Percentiles rank a stretch among this genome's conserved stretches.
These are phyloP conservation scores for Palloptera scutellata DNA, from an alignment of 2,888 invertebrate species.

Conservation along the genomic window DNA sequence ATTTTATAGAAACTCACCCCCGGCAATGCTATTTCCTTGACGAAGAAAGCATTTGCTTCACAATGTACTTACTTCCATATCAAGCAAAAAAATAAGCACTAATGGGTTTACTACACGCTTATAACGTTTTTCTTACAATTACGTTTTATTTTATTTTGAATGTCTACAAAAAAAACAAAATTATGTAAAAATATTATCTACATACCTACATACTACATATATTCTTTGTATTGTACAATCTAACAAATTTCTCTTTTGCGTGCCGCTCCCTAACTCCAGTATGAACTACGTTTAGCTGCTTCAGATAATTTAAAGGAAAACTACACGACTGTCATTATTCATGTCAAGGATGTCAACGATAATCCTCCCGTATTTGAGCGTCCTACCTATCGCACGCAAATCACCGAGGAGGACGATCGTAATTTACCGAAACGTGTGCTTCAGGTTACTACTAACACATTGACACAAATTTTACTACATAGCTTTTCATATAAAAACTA, in stretches of 20 bases:
- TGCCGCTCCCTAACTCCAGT: conserved; percentile 67
- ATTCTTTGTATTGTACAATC: too few species aligned
- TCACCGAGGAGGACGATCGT: conserved; percentile 94
- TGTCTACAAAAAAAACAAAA: too few species aligned
- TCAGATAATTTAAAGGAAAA: conserved; percentile 97
- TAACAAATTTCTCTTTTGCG: not conserved
- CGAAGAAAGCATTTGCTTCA: too few species aligned
- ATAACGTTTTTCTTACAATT: too few species aligned
- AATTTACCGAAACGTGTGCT: conserved; percentile 92
- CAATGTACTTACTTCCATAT: too few species aligned
- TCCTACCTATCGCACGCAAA: conserved; percentile 93
- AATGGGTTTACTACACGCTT: too few species aligned
- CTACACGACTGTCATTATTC: conserved; percentile 95
- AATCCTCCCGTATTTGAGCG: conserved; percentile 96
- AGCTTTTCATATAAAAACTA: too few species aligned
- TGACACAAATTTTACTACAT: not conserved
- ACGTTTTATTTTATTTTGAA: too few species aligned
- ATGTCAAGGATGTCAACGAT: conserved; percentile 98
- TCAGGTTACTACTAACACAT: conserved; percentile 71
- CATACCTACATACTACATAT: conserved; percentile 1
- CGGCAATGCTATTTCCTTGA: too few species aligned
- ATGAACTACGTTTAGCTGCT: conserved; percentile 92
- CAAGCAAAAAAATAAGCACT: too few species aligned
- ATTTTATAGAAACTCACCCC: too few species aligned
- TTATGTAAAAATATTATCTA: too few species aligned